Percentiles rank a stretch among this genome's conserved stretches.
These are phyloP conservation scores for Rhodeus uyekii DNA, from an alignment of 2,797 vertebrate species.

Conservation along the genomic window DNA sequence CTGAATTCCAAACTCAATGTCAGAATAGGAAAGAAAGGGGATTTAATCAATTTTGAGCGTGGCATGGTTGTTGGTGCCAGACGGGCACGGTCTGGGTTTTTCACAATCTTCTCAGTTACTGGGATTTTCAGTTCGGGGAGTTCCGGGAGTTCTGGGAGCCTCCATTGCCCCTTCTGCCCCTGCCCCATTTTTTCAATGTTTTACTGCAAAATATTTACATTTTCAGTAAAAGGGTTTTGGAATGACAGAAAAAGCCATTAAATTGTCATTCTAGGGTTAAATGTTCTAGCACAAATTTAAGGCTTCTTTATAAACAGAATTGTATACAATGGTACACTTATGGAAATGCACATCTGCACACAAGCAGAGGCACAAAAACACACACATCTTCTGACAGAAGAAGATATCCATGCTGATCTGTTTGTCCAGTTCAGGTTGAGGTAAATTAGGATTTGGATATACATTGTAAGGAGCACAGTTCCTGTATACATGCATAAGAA, in stretches of 20 bases:
- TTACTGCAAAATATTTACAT: background rate
- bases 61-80: too few relatives aligned
- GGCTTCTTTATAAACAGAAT: background rate
- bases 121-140: too few relatives aligned
- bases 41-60: too few relatives aligned
- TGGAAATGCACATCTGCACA: background rate
- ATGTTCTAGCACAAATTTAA: background rate
- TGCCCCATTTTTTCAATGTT: too few relatives aligned
- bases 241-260: background rate
- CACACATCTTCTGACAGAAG: background rate
- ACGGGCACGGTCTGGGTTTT: too few relatives aligned
- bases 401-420: background rate
- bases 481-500: constrained; percentile 28
- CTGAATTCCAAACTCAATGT: too few relatives aligned
- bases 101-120: too few relatives aligned
- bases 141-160: too few relatives aligned
- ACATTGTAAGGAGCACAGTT: constrained; percentile 5
- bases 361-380: background rate
- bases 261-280: background rate
- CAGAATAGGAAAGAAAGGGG: too few relatives aligned
- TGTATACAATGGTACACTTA: background rate
- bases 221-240: background rate
- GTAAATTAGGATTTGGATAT: constrained; percentile 7
- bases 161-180: too few relatives aligned
- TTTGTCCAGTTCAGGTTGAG: background rate